Conservation (phyloP, 2,888 invertebrate genomes). For the Phaedon cochleariae region DNA sequence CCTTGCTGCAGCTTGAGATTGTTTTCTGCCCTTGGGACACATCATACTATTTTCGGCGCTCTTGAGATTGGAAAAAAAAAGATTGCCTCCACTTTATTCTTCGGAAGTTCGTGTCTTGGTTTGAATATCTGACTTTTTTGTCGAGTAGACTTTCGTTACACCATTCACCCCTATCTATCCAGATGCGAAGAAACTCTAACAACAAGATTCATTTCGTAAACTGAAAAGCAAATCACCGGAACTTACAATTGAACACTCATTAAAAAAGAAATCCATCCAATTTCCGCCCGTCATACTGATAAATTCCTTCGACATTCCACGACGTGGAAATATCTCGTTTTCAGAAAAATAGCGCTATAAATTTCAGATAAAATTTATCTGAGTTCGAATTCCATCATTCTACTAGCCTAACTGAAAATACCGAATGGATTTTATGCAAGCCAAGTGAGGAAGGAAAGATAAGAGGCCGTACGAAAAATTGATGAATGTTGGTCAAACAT, state of each 20-base stretch:
- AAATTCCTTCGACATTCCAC: not conserved
- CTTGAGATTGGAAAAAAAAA: no score
- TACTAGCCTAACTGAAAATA: not conserved
- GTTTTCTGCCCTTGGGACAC: no score
- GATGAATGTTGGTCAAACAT: constrained; percentile 17
- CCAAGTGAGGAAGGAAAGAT: not conserved
- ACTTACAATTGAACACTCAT: not conserved
- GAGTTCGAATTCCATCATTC: not conserved
- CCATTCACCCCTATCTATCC: no score
- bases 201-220: not conserved
- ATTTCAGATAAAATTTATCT: constrained; percentile 18
- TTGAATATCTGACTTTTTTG: no score
- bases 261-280: not conserved
- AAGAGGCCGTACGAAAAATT: constrained; percentile 10
- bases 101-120: no score
- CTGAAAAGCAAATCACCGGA: not conserved
- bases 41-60: no score
- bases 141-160: no score
- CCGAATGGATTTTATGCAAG: constrained; percentile 13
- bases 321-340: constrained; percentile 4
- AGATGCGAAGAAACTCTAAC: no score
- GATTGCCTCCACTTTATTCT: no score
- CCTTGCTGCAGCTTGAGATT: no score
- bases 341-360: constrained; percentile 4
- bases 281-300: not conserved